Base-by-base conservation (phyloP, 2,113 vertebrate genomes). In the Taxidea taxus region DNA sequence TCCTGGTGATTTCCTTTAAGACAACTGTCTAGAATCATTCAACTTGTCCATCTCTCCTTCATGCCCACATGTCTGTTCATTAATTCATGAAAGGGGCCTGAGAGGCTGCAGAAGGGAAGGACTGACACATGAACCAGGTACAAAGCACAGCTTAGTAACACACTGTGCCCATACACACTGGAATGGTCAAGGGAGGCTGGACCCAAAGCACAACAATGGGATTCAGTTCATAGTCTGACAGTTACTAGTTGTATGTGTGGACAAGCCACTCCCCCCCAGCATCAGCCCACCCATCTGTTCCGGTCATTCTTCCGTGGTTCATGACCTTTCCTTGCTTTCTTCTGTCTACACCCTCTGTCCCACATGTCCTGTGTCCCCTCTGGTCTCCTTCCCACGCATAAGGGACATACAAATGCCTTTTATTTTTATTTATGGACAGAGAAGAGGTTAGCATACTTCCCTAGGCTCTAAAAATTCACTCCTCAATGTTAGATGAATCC, bases 391-490 rank as follows among this genome's bases (percentile, higher is more conserved):
- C 78, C 58, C 31, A 90, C 72, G 39, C 10, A 21, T 12, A 1
- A 62, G 60, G 16, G 15, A 37, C 31, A 27, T 18, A 91, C 20
- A 74, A 37, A 89, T 68, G 56, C 11, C 70, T 82, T 80, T 80
- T 92, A 42, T 74, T 88, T 96, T 49, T 58, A 39, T 83, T 90
- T 78, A 64, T 29, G 31, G 13, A 42, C 80, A 68, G 29, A 90
- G 44, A 92, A 90, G 29, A 58, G 37, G 25, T 64, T 27, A 75
- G 29, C 49, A 83, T 15, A 92, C 51, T 90, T 85, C 51, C 72
- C 34, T 91, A 68, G 60, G 51, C n/a, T 94, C 66, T 88, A 91
- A 94, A 97, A 47, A 80, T 86, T 58, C 37, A 84, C 31, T 94
- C 75, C 56, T 77, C 49, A 84, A 84, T 84, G n/a, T 93, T 31